A percentile compares a stretch with the other conserved stretches of the same genome.
Evolutionary conservation across 35 echinoderm and acorn worm species (phyloP).

Genomic region (Ophioderma brevispina): DNA sequence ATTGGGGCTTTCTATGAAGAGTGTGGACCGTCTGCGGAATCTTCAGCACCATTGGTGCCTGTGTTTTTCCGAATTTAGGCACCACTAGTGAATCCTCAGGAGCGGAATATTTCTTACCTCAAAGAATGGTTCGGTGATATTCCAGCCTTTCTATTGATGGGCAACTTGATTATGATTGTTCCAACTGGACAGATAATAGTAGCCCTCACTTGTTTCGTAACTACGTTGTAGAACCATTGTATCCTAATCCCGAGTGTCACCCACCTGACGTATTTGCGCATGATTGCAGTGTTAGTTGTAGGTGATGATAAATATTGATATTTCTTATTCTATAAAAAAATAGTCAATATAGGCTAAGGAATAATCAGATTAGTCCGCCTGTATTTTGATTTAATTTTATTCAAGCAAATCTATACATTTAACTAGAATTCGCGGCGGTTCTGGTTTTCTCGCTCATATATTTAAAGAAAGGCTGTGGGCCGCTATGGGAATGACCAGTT

Average conservation of each 20-base stretch:
- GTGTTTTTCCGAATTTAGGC: constrained; percentile 89
- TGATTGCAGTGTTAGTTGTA: constrained; percentile 69
- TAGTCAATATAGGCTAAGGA: not conserved
- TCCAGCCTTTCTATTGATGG: constrained; percentile 86
- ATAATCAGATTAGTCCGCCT: no score
- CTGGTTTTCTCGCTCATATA: no score
- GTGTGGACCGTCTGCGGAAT: constrained; percentile 84
- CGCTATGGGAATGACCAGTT: no score
- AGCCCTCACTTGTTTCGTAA: constrained; percentile 83
- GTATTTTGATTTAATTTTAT: no score
- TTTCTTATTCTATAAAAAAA: not conserved
- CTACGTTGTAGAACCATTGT: constrained; percentile 87
- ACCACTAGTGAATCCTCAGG: constrained; percentile 85
- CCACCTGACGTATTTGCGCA: constrained; percentile 53
- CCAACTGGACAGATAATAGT: constrained; percentile 93
- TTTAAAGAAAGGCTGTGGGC: no score
- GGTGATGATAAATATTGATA: constrained; percentile 57
- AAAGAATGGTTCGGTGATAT: constrained; percentile 73
- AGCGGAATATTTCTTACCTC: constrained; percentile 89
- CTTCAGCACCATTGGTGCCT: constrained; percentile 79
- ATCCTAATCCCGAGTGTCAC: constrained; percentile 45
- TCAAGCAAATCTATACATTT: no score
- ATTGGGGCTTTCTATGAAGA: constrained; percentile 75
- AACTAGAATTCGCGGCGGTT: no score
- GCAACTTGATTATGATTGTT: constrained; percentile 80